phyloP scores from a whole-genome alignment of 1,140 invertebrate species.

The Gyrodactylus salaris region DNA sequence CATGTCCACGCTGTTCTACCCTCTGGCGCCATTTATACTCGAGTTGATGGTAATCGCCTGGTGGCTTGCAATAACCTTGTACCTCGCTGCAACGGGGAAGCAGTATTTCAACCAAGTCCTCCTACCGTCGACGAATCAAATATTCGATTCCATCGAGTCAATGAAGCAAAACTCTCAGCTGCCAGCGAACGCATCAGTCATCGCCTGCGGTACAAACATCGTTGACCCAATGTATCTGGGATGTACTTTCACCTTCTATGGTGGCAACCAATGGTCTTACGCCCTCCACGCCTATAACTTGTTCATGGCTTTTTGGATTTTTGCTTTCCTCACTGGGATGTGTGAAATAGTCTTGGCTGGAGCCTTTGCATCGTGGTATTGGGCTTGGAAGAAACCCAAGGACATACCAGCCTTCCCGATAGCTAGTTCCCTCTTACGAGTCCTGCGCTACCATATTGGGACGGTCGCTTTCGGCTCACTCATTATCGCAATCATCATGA shows the following conservation, averaged over 20 bases:
- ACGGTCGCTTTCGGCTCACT: constrained; percentile 8
- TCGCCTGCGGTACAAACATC: not conserved
- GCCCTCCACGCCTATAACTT: not conserved
- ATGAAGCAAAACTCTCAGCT: not conserved
- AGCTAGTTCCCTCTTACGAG: not conserved
- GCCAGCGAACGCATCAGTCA: not conserved
- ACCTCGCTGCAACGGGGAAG: constrained; percentile 17
- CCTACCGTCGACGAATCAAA: not conserved
- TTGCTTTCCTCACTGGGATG: not conserved
- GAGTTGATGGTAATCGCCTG: constrained; percentile 37
- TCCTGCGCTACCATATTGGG: constrained; percentile 9
- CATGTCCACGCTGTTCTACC: constrained; percentile 51
- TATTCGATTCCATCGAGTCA: not conserved
- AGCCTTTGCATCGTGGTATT: constrained; percentile 6
- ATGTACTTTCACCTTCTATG: not conserved
- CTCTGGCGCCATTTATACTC: constrained; percentile 49
- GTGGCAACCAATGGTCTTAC: constrained; percentile 9
- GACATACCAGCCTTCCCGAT: constrained; percentile 7
- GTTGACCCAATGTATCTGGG: not conserved
- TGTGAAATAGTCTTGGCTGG: constrained; percentile 6
- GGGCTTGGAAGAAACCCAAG: constrained; percentile 11
- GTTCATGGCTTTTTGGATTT: constrained; percentile 7
- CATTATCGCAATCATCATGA: constrained; percentile 2
- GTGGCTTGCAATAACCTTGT: constrained; percentile 34
- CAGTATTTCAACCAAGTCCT: constrained; percentile 9